Percentiles rank a stretch among this genome's conserved stretches.
These are phyloP conservation scores for Octodon degus DNA, from an alignment of 2,113 vertebrate genomes.

Conservation along the genomic window DNA sequence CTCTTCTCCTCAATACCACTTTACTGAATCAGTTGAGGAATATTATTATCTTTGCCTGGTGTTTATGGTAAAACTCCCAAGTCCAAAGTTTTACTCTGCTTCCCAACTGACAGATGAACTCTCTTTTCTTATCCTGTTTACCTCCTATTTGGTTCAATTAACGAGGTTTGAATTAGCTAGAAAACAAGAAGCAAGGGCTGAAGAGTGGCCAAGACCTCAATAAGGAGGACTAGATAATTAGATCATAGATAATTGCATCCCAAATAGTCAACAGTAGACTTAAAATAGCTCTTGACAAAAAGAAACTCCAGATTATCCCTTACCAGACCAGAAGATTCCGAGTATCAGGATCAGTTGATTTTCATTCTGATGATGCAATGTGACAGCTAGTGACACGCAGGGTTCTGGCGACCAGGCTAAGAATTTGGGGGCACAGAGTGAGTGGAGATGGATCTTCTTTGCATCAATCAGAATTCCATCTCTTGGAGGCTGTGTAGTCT, in stretches of 20 bases:
- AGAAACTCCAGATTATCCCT: background rate
- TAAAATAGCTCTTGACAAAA: conserved; percentile 46
- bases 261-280: background rate
- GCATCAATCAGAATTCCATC: conserved; percentile 41
- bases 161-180: background rate
- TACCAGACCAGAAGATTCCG: background rate
- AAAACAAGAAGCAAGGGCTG: background rate
- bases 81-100: background rate
- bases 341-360: conserved; percentile 32
- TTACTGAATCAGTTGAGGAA: background rate
- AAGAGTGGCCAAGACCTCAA: background rate
- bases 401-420: background rate
- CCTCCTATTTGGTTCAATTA: conserved; percentile 1
- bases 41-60: background rate
- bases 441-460: conserved; percentile 34
- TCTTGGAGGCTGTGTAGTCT: conserved; percentile 45
- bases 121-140: conserved; percentile 3
- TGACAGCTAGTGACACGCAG: background rate
- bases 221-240: conserved; percentile 27
- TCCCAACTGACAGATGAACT: background rate
- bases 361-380: background rate
- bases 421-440: background rate
- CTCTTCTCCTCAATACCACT: background rate
- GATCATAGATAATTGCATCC: background rate
- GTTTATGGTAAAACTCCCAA: background rate